Percentiles rank a stretch among this genome's conserved stretches.
Conservation (phyloP, 2,113 vertebrate species). For the human (Homo sapiens) region DNA sequence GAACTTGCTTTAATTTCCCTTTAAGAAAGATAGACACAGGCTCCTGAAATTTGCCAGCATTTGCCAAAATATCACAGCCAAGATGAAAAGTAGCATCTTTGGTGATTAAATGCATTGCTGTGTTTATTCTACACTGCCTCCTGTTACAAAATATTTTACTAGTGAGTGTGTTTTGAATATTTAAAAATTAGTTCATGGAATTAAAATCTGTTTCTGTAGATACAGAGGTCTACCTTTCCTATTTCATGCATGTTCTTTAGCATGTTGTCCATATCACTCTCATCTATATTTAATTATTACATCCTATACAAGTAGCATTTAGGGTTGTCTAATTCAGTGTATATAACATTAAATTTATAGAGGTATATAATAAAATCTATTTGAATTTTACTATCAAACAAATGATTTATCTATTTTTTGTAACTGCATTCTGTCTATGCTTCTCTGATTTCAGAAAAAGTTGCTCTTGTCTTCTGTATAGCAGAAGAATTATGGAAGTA, state of each 20-base stretch:
- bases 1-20: not conserved
- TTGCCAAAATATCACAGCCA: not conserved
- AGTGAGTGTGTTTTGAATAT: not conserved
- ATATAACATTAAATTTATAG: not conserved
- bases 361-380: not conserved
- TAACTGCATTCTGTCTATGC: not conserved
- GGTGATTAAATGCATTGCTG: not conserved
- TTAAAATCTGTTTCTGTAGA: not conserved
- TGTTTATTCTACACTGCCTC: not conserved
- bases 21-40: not conserved
- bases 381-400: not conserved
- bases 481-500: not conserved
- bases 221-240: not conserved
- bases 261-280: not conserved
- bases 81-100: not conserved
- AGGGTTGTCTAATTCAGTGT: not conserved
- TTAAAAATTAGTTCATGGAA: slow-evolving; percentile 5
- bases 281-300: not conserved
- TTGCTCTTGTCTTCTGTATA: not conserved
- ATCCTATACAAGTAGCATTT: not conserved
- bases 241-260: not conserved
- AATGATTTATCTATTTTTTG: not conserved
- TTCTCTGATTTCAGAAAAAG: not conserved
- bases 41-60: not conserved
- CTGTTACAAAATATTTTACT: not conserved